Evolutionary conservation across 2,888 invertebrate species (phyloP), one percentile per base, ranked within the genome.

Genomic region (Macrosiphum euphorbiae): DNA sequence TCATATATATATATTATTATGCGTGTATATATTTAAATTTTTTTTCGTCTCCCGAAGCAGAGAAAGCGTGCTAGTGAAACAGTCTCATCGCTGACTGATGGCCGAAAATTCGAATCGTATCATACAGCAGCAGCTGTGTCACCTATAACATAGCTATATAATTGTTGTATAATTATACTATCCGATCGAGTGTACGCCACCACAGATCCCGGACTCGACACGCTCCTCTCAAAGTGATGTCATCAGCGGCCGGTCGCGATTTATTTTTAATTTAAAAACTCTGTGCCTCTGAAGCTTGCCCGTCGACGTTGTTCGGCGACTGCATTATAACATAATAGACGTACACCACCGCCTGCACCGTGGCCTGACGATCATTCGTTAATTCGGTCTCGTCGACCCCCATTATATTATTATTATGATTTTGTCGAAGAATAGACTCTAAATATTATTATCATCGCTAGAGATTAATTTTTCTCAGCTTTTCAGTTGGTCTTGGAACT

Each of bases 221-320:
- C 20, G 78, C 78, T 78, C 7, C 86, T 28, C 26, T 1, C 3
- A 28, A 13, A 26, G 26, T 90, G 67, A 90, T 90, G 50, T 90
- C 90, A 50, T 50, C 67, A 26, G n/a, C 11, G 24, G 20, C 20
- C 78, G 35, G 16, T 78, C 7, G 20, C 2, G 67, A 50, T 47
- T 90, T 90, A 90, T 90, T 90, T 90, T 90, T 90, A 90, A 90
- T 88, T 28, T 28, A 24, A 50, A 89, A 47, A 26, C 44, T 61
- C 44, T 41, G n/a, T 47, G 44, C 13, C n/a, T 4, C 35, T 20
- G 78, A 78, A 58, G 26, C 20, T 8, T 35, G 35, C 7, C 35
- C 5, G n/a, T 13, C n/a, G 67, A 67, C 16, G 78, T 78, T 8
- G 3, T 78, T 78, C 20, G 16, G 35, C 35, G 78, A 24, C 35